Base-by-base conservation (phyloP, 2,797 vertebrate genomes). In the Spinibarbus caldwelli region DNA sequence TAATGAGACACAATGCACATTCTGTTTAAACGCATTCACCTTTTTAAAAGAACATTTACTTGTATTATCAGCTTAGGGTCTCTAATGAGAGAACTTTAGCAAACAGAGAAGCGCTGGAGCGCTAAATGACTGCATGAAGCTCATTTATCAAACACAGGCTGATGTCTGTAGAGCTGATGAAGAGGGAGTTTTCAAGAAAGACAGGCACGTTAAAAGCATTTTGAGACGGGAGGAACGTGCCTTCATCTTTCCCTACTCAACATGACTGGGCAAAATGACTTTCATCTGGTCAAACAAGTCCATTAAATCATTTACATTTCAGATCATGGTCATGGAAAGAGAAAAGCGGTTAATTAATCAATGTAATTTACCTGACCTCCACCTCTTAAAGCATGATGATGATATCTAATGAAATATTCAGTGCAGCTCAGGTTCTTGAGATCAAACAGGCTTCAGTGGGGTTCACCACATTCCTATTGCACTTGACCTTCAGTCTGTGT, bases 1-100 rank as follows among this genome's bases (percentile, higher is more conserved):
- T 86, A 77, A 68, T 80, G 23, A 82, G 79, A 82, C 59, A 76
- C 73, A 67, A 38, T 87, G 34, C 49, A 73, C 83, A 84, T 85
- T 38, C 43, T 87, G 38, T 84, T 87, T 79, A 70, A 87, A 73
- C 36, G 26, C 57, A 45, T 70, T 83, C 66, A 71, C 36, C 62
- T 84, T 84, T 85, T 80, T 72, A 71, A 66, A 70, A 57, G 68
- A 79, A 43, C 41, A 66, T 66, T 52, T 72, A 11, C 38, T 62
- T 70, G 9, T 38, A 21, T 82, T 79, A 62, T 80, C 72, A 43
- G 59, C 73, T 70, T 23, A 29, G 6, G 54, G 47, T 71, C 67
- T 36, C 21, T 72, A 52, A 66, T 49, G 49, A 47, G 21, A 29
- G 41, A 59, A 19, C 10, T 47, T 68, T 14, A 71, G 41, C 38